Evolutionary conservation across 2,797 vertebrate genomes (phyloP), one percentile per base, ranked within the genome.

Genomic region (Dendrocincla tyrannina): DNA sequence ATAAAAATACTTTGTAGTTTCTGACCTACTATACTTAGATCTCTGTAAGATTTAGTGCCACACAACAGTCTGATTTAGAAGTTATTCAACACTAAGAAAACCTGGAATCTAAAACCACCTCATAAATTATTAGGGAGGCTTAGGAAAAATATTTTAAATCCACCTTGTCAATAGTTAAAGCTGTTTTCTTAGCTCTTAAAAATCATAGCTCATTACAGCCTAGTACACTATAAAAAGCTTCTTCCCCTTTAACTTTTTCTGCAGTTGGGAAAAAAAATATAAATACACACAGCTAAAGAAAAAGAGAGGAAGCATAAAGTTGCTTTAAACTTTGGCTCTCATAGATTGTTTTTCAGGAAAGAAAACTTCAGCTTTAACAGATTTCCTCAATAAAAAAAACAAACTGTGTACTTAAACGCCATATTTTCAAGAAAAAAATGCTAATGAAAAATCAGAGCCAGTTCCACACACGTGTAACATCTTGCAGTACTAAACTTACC

Each of bases 1-100:
- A 95, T 97, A 97, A 97, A 97, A 97, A 97, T 95, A 97, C 39
- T 73, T 82, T 73, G 88, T 89, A 95, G 90, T 95, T 95, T 97
- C 90, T 95, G 91, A 96, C 93, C 95, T 95, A 69, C 94, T 96
- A 96, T 97, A 95, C 89, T 94, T 91, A 90, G 91, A 96, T 93
- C 80, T 81, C 62, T 55, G 66, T 81, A 86, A 94, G 77, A 94
- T 88, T 91, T 93, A 93, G 47, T 24, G 41, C 63, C 85, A 88
- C 69, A 66, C 77, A 91, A 28, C 91, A 95, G 76, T 84, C 85
- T 93, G 93, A 95, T 94, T 96, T 96, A 95, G 93, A 91, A 95
- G 76, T 95, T 95, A 95, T 80, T 93, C 90, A 95, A 96, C 91
- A 96, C 2, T 2, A 90, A 91, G 91, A 94, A 91, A 96, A 94